These are phyloP conservation scores for Hemiscyllium ocellatum DNA, from an alignment of 2,113 vertebrate species.

Conservation along the genomic window DNA sequence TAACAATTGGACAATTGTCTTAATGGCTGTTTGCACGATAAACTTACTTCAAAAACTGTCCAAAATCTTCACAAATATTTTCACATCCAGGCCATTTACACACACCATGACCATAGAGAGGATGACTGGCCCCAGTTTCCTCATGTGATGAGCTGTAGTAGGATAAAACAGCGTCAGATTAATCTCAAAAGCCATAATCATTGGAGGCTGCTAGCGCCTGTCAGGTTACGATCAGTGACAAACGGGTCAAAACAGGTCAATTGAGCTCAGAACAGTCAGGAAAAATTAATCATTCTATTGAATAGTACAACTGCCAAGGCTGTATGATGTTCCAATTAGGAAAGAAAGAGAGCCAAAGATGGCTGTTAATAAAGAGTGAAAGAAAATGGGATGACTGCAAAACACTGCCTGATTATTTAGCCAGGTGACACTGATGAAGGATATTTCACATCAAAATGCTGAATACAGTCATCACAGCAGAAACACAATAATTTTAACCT, in stretches of 20 bases:
- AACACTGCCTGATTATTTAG: slow-evolving; percentile 62
- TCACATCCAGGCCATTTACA: slow-evolving; percentile 99
- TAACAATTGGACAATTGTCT: not conserved
- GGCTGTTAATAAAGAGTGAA: slow-evolving; percentile 67
- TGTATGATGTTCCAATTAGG: slow-evolving; percentile 77
- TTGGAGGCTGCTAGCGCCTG: slow-evolving; percentile 65
- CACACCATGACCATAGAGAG: slow-evolving; percentile 95
- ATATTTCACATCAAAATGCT: slow-evolving; percentile 61
- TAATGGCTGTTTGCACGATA: not conserved
- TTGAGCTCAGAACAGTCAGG: slow-evolving; percentile 69
- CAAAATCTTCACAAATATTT: slow-evolving; percentile 97
- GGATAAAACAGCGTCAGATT: slow-evolving; percentile 61
- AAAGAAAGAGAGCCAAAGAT: slow-evolving; percentile 68
- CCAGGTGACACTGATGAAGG: slow-evolving; percentile 60
- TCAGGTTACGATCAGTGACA: slow-evolving; percentile 73
- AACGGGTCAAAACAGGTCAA: slow-evolving; percentile 72
- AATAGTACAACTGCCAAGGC: slow-evolving; percentile 73
- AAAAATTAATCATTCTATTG: slow-evolving; percentile 73
- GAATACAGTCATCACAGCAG: slow-evolving; percentile 46
- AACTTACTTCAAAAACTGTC: slow-evolving; percentile 99
- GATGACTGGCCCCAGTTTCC: slow-evolving; percentile 87
- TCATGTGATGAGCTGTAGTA: slow-evolving; percentile 84
- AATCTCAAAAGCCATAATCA: slow-evolving; percentile 65
- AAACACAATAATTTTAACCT: slow-evolving; percentile 39
- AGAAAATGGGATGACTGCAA: slow-evolving; percentile 59